Conservation (phyloP, 2,888 invertebrate genomes). For the Sycophila texana region DNA sequence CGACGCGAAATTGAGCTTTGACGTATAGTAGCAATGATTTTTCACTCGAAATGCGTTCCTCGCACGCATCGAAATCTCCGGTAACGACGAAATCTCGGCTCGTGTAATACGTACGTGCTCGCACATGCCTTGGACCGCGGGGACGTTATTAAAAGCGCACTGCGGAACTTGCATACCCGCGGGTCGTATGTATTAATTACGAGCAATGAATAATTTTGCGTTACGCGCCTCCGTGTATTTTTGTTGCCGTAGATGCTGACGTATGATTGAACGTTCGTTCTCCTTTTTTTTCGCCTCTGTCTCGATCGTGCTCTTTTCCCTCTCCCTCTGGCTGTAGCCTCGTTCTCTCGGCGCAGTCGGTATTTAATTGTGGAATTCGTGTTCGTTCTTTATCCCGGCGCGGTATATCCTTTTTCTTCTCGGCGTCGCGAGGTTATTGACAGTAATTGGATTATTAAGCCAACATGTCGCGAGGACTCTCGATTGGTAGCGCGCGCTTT, state of each 20-base stretch:
- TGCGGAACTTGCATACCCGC: not conserved
- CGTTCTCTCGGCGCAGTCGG: slow-evolving; percentile 4
- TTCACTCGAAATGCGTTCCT: not conserved
- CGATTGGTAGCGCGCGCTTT: slow-evolving; percentile 14
- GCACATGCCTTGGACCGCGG: no score
- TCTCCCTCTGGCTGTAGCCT: not conserved
- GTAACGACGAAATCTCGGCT: slow-evolving; percentile 19
- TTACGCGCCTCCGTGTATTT: slow-evolving; percentile 18
- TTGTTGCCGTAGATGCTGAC: slow-evolving; percentile 42
- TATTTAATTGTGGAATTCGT: slow-evolving; percentile 50
- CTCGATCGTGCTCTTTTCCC: not conserved
- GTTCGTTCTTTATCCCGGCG: not conserved
- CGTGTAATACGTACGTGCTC: not conserved
- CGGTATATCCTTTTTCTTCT: not conserved
- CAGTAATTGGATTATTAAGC: slow-evolving; percentile 56
- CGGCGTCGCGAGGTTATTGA: slow-evolving; percentile 42
- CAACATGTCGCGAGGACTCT: slow-evolving; percentile 19
- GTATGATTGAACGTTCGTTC: slow-evolving; percentile 45
- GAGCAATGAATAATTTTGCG: slow-evolving; percentile 52
- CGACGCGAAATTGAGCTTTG: no score
- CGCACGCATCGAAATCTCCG: not conserved
- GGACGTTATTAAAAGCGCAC: no score
- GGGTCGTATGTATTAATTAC: slow-evolving; percentile 51
- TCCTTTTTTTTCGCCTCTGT: not conserved
- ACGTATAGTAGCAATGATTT: not conserved